Evolutionary conservation across 2,888 invertebrate species (phyloP).

Genomic region (Lepeophtheirus nordmannii): DNA sequence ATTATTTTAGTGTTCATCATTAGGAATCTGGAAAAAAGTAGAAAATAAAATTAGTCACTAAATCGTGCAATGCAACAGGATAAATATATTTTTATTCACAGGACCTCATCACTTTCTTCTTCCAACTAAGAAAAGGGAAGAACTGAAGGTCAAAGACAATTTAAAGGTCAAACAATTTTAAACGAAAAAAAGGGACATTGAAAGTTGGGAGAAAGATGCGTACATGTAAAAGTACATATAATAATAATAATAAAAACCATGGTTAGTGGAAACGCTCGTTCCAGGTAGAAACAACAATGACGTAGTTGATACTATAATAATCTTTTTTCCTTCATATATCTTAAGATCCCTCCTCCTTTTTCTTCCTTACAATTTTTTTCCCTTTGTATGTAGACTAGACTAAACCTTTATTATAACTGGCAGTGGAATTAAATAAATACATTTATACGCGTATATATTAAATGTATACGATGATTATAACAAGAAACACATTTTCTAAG

Average conservation of each 20-base stretch:
- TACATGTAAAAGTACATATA: neutral
- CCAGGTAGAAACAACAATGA: neutral
- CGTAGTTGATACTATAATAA: too few species aligned
- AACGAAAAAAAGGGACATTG: neutral
- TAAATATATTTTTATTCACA: neutral
- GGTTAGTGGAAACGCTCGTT: neutral
- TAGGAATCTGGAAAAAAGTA: neutral
- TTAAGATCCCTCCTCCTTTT: too few species aligned
- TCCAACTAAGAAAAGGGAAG: neutral
- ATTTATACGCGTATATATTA: too few species aligned
- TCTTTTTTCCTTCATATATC: too few species aligned
- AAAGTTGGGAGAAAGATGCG: constrained; percentile 2
- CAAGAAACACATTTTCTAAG: too few species aligned
- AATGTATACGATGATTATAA: too few species aligned
- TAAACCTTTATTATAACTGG: too few species aligned
- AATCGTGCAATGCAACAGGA: neutral
- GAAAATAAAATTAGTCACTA: neutral
- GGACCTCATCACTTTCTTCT: too few species aligned
- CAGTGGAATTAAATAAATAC: too few species aligned
- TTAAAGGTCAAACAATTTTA: constrained; percentile 8
- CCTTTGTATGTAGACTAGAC: too few species aligned
- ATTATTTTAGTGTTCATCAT: too few species aligned
- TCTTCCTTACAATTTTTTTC: too few species aligned
- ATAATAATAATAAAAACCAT: neutral
- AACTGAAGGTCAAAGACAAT: neutral